A percentile compares a stretch with the other conserved stretches of the same genome.
Conservation (phyloP, 2,888 invertebrate species). For the Chloroclysta siterata region DNA sequence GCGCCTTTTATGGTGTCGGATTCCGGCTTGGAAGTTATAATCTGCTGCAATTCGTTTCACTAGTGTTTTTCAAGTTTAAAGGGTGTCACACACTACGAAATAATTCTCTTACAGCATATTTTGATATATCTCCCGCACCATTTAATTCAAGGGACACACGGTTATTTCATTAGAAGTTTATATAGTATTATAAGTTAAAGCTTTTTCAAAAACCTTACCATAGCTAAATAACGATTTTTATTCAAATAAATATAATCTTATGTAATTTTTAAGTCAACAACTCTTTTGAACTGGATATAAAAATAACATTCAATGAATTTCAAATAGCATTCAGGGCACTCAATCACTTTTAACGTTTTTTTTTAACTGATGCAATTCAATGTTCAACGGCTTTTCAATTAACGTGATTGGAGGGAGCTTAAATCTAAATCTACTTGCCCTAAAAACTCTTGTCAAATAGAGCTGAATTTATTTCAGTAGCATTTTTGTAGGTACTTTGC, state of each 20-base stretch:
- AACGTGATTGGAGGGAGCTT: conserved; percentile 40
- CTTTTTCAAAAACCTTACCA: too few species aligned
- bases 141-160: too few species aligned
- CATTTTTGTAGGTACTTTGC: conserved; percentile 13
- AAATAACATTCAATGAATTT: background rate
- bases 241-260: too few species aligned
- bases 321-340: conserved; percentile 8
- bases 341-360: conserved; percentile 18
- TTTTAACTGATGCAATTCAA: conserved; percentile 31
- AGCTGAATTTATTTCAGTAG: conserved; percentile 27
- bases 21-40: conserved; percentile 24
- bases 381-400: conserved; percentile 39
- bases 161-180: too few species aligned
- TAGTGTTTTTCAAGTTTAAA: background rate
- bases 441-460: conserved; percentile 24
- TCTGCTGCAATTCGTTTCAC: conserved; percentile 2
- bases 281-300: too few species aligned
- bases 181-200: too few species aligned
- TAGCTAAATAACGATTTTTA: too few species aligned
- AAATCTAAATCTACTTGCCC: conserved; percentile 37
- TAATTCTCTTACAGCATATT: too few species aligned
- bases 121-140: too few species aligned
- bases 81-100: background rate
- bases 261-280: too few species aligned
- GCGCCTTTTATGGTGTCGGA: conserved; percentile 21